Percentiles rank a stretch among this genome's conserved stretches.
These are phyloP conservation scores for Rana temporaria DNA, from an alignment of 2,113 vertebrate species.

Conservation along the genomic window DNA sequence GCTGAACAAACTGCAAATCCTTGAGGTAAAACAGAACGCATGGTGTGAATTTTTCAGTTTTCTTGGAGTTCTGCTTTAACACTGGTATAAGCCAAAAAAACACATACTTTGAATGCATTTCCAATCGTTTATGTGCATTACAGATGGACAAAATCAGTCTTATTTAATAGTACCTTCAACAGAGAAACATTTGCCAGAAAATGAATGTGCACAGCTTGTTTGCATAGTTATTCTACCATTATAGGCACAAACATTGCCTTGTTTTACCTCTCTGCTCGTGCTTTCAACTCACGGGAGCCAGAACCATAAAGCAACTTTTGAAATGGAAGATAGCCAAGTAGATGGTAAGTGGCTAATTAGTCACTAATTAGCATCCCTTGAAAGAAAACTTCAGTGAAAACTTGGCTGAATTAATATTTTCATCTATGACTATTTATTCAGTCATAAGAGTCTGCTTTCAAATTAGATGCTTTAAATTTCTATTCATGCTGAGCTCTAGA, in stretches of 20 bases:
- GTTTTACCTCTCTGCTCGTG: neutral
- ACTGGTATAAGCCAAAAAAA: too few species aligned
- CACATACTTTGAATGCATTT: too few species aligned
- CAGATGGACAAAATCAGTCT: too few species aligned
- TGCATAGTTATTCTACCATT: neutral
- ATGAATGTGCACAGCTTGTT: neutral
- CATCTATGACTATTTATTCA: slow-evolving; percentile 30
- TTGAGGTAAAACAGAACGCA: too few species aligned
- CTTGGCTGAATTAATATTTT: slow-evolving; percentile 42
- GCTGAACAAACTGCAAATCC: too few species aligned
- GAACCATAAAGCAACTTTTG: slow-evolving; percentile 16
- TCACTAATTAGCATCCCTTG: slow-evolving; percentile 42
- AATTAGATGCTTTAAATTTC: slow-evolving; percentile 17
- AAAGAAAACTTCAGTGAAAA: slow-evolving; percentile 45
- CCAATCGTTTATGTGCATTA: too few species aligned
- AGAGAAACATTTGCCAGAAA: neutral
- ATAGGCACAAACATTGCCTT: slow-evolving; percentile 5
- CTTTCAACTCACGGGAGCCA: neutral
- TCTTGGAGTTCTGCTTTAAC: too few species aligned
- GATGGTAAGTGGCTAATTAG: slow-evolving; percentile 46
- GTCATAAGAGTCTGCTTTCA: slow-evolving; percentile 30
- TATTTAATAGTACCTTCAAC: neutral
- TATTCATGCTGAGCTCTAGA: slow-evolving; percentile 28
- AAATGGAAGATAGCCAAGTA: slow-evolving; percentile 39
- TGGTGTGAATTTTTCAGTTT: too few species aligned